Percentiles rank a stretch among this genome's conserved stretches.
phyloP scores from a whole-genome alignment of 2,797 vertebrate genomes.

The Tolypeutes matacus region DNA sequence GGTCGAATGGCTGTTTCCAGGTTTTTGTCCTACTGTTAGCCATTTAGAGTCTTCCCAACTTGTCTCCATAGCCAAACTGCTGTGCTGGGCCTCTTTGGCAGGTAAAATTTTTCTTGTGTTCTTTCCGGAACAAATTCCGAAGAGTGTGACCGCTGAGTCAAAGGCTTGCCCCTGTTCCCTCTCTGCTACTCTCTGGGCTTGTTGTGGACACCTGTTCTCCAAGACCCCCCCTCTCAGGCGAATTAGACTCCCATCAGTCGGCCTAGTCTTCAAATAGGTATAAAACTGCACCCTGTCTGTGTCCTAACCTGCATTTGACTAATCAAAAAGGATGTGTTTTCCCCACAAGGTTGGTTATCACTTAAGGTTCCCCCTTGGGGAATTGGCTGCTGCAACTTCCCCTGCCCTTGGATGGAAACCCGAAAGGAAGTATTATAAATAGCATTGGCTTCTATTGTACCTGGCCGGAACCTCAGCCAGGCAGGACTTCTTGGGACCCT shows the following conservation, averaged over 20 bases:
- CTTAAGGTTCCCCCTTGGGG: too few species aligned
- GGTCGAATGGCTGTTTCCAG: not conserved
- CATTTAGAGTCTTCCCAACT: not conserved
- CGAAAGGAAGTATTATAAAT: not conserved
- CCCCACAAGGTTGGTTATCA: too few species aligned
- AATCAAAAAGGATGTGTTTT: not conserved
- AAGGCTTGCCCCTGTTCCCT: not conserved
- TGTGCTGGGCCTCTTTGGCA: conserved; percentile 1
- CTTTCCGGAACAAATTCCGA: not conserved
- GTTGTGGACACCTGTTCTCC: not conserved
- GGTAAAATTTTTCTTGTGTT: not conserved
- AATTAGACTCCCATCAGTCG: not conserved
- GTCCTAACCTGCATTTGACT: not conserved
- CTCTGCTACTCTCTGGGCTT: fast-evolving
- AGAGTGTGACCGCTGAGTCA: not conserved
- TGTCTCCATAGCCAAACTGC: conserved; percentile 21
- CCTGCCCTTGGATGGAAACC: not conserved
- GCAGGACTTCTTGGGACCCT: not conserved
- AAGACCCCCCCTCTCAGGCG: not conserved
- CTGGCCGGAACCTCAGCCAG: not conserved
- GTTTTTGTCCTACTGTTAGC: conserved; percentile 4
- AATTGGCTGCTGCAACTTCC: not conserved
- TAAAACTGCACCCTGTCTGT: not conserved
- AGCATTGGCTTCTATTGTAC: not conserved
- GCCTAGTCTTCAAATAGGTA: not conserved